A percentile compares a stretch with the other conserved stretches of the same genome.
phyloP scores from a whole-genome alignment of 2,113 vertebrate species.

The Sphyrna mokarran region DNA sequence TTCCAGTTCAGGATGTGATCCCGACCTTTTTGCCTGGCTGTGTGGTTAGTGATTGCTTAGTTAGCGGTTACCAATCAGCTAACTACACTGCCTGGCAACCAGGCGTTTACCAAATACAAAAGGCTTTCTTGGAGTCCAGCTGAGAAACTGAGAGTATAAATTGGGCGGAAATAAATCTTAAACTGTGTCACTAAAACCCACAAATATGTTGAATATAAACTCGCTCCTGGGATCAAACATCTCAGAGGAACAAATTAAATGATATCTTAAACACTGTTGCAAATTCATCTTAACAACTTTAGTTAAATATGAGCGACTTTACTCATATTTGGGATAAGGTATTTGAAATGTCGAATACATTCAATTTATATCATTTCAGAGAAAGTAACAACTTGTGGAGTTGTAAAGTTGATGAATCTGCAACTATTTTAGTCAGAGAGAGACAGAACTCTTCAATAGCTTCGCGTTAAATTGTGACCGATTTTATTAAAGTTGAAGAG shows the following conservation, averaged over 20 bases:
- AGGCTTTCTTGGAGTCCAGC: neutral
- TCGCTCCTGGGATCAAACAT: neutral
- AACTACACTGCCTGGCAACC: constrained; percentile 84
- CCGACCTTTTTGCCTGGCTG: constrained; percentile 70
- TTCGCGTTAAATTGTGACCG: neutral
- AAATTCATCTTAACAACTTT: neutral
- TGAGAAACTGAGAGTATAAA: neutral
- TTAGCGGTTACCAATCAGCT: constrained; percentile 72
- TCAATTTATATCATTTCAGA: neutral
- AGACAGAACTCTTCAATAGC: neutral
- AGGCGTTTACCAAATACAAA: constrained; percentile 50
- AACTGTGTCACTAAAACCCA: neutral
- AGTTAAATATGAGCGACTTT: neutral
- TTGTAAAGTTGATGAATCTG: neutral
- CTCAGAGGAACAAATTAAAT: neutral
- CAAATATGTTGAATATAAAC: neutral
- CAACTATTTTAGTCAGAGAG: neutral
- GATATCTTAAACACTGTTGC: neutral
- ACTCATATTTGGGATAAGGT: neutral
- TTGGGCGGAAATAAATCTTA: neutral
- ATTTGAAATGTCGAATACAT: too few relatives aligned
- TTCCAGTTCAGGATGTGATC: neutral
- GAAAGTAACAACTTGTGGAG: neutral
- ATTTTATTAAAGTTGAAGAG: neutral
- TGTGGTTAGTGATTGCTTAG: constrained; percentile 80